Percentiles rank a stretch among this genome's conserved stretches.
Evolutionary conservation across 2,797 vertebrate genomes (phyloP).

Genomic region (Clamator glandarius): DNA sequence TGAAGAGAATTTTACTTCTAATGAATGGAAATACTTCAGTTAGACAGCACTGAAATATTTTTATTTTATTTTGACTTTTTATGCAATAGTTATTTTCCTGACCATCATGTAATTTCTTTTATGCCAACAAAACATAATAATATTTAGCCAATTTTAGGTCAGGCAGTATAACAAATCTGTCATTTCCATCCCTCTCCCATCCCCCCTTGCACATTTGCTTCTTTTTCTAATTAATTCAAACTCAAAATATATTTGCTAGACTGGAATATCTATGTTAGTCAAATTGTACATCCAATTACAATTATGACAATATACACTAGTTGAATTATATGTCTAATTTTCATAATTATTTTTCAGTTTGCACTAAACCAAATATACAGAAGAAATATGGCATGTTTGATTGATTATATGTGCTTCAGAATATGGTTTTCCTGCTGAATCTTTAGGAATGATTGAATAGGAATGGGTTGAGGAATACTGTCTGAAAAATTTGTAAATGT

Average conservation of each 20-base stretch:
- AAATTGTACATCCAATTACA: not conserved
- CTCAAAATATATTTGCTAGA: not conserved
- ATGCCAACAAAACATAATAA: not conserved
- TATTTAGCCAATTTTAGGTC: not conserved
- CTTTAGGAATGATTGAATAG: not conserved
- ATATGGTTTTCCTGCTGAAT: not conserved
- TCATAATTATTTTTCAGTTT: not conserved
- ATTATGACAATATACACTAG: not conserved
- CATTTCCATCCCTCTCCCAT: not conserved
- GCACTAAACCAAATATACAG: not conserved
- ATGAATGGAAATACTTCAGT: not conserved
- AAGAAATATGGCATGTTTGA: not conserved
- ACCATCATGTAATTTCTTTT: not conserved
- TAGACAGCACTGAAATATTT: not conserved
- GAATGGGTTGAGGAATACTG: not conserved
- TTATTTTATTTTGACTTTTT: not conserved
- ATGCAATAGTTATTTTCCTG: not conserved
- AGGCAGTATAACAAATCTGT: not conserved
- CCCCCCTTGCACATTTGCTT: accelerated
- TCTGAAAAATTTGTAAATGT: not conserved
- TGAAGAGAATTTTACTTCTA: not conserved
- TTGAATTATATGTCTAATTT: not conserved
- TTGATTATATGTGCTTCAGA: not conserved
- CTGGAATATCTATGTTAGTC: not conserved
- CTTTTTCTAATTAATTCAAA: not conserved